phyloP scores from a whole-genome alignment of 2,113 vertebrate species.

The Ceyx margarethae region DNA sequence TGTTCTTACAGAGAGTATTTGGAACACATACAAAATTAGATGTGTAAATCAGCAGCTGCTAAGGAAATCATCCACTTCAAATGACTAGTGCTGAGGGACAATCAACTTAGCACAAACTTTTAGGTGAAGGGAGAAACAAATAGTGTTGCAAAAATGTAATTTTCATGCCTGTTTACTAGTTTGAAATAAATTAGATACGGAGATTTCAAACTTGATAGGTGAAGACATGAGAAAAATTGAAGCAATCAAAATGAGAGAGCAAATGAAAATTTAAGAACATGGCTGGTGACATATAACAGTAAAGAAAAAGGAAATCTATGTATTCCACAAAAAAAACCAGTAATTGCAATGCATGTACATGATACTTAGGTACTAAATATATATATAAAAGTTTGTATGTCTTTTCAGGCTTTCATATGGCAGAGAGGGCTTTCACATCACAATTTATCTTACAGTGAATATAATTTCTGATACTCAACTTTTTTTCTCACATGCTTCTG shows the following conservation, averaged over 20 bases:
- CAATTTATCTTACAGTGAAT: neutral
- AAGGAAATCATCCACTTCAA: neutral
- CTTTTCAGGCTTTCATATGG: neutral
- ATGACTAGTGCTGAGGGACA: neutral
- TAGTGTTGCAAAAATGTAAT: neutral
- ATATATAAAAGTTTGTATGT: accelerated
- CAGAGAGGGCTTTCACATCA: neutral
- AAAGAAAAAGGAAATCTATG: neutral
- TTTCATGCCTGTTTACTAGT: neutral
- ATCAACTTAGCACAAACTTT: neutral
- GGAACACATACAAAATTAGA: neutral
- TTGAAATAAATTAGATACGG: neutral
- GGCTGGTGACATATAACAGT: neutral
- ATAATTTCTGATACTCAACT: neutral
- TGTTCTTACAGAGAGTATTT: neutral
- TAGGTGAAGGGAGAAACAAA: neutral
- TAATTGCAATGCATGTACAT: neutral
- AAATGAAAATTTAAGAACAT: neutral
- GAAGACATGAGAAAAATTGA: neutral
- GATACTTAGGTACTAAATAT: neutral
- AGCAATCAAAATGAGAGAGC: neutral
- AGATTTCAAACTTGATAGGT: neutral
- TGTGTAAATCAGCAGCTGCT: neutral
- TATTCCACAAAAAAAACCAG: neutral
- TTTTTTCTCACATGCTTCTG: neutral